A percentile compares a stretch with the other conserved stretches of the same genome.
phyloP scores from a whole-genome alignment of 2,113 vertebrate genomes.

The Sceloporus undulatus region DNA sequence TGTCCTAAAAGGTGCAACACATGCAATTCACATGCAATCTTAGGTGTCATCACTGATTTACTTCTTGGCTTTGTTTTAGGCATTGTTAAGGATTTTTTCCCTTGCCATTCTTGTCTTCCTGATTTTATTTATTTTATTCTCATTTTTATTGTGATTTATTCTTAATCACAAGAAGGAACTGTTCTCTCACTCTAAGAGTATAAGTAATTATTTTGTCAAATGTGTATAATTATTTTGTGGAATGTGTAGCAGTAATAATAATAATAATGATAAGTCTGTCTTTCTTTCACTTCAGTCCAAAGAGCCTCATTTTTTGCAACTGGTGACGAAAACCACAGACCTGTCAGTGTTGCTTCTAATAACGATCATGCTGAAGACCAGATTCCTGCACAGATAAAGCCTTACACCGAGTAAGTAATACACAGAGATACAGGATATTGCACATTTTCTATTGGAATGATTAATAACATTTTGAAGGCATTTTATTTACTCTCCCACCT shows the following conservation, averaged over 20 bases:
- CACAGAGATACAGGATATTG: background rate
- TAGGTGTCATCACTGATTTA: background rate
- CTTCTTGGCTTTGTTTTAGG: background rate
- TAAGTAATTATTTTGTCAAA: slow-evolving; percentile 9
- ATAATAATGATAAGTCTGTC: too few species aligned
- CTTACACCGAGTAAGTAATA: slow-evolving; percentile 84
- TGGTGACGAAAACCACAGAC: slow-evolving; percentile 87
- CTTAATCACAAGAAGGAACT: background rate
- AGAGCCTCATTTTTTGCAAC: slow-evolving; percentile 90
- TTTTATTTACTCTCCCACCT: too few species aligned
- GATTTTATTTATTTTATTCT: too few species aligned
- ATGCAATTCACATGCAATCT: background rate
- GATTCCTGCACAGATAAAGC: slow-evolving; percentile 83
- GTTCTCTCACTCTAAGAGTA: background rate
- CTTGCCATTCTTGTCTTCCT: background rate
- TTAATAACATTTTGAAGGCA: too few species aligned
- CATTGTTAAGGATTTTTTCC: background rate
- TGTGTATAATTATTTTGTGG: slow-evolving; percentile 18
- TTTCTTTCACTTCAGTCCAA: slow-evolving; percentile 82
- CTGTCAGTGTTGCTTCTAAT: slow-evolving; percentile 84
- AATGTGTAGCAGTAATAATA: background rate
- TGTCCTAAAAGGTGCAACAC: background rate
- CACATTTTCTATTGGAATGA: background rate
- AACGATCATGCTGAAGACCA: slow-evolving; percentile 90
- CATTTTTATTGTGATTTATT: background rate